Base-by-base conservation (phyloP, 2,888 invertebrate genomes). In the Cerastis leucographa region DNA sequence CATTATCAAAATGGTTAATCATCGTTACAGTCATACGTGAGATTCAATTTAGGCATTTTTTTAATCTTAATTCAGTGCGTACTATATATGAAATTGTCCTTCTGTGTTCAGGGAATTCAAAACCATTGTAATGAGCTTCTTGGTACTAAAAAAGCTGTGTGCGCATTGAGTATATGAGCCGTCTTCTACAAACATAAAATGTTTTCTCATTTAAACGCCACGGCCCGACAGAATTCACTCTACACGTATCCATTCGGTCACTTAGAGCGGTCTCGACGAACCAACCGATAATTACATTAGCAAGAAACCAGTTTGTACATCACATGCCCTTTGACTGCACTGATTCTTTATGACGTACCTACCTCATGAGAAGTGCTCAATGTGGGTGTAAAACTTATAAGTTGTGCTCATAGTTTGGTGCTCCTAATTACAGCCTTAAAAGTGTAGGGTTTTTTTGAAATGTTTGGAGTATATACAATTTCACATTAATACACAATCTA, bases 261-360 rank as follows among this genome's bases (percentile, higher is more conserved):
- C 91, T 92, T 91, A 92, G 91, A 89, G 89, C 87, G 79, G 90
- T 87, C 89, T 81, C 90, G 90, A 85, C 89, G 89, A 86, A 87
- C 85, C 88, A 85, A 79, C 85, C 91, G 93, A 93, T 94, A 94
- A 94, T 94, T 94, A 91, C 93, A 93, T 94, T 94, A 94, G 94
- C 91, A 74, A 80, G 85, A 87, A 93, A 94, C 94, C 93, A 89
- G 94, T 94, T 93, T 90, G 89, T 89, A 87, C 90, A 89, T 90
- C 90, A 89, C 88, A 88, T 91, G 93, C 93, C 92, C 93, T 93
- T 92, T 92, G 92, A 92, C 93, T 94, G 92, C 91, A 91, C 92
- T 93, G 93, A 93, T 94, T 92, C 90, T 87, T 88, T 89, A 85
- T 90, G 93, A 92, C 92, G 89, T 76, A 76, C 56, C 65, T 73